Evolutionary conservation across 2,888 invertebrate genomes (phyloP).

Genomic region (Oligia latruncula): DNA sequence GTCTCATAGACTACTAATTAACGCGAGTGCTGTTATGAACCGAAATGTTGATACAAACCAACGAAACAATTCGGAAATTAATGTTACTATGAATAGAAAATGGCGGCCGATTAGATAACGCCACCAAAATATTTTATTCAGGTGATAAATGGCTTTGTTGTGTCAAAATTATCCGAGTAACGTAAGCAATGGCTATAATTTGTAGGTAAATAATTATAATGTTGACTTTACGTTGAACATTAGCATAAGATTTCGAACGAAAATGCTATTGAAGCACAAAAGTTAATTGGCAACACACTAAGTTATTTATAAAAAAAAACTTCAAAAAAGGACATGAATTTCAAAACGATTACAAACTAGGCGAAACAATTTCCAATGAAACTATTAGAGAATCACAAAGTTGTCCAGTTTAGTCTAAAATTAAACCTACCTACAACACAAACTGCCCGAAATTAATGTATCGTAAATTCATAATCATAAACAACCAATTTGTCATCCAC

Average conservation of each 20-base stretch:
- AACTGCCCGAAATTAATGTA: constrained; percentile 27
- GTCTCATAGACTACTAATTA: constrained; percentile 37
- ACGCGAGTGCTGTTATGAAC: not conserved
- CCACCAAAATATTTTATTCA: constrained; percentile 51
- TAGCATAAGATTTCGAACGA: constrained; percentile 9
- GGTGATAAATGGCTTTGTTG: constrained; percentile 57
- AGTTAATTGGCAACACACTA: not conserved
- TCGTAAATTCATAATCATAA: constrained; percentile 36
- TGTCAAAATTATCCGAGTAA: constrained; percentile 57
- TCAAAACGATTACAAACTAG: not conserved
- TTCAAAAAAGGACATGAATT: not conserved
- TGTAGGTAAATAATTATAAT: constrained; percentile 42
- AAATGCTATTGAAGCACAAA: not conserved
- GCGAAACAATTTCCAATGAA: not conserved
- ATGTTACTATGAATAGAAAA: constrained; percentile 46
- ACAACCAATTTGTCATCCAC: constrained; percentile 7
- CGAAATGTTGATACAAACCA: constrained; percentile 1
- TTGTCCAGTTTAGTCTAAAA: not conserved
- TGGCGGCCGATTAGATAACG: constrained; percentile 51
- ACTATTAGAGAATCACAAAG: constrained; percentile 5
- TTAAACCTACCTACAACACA: constrained; percentile 24
- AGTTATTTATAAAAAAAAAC: too few relatives aligned
- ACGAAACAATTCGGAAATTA: constrained; percentile 32
- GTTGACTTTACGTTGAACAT: constrained; percentile 12
- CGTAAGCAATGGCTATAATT: constrained; percentile 28